Percentiles rank a stretch among this genome's conserved stretches.
phyloP scores from a whole-genome alignment of 2,797 vertebrate species.

The Cetoscarus ocellatus region DNA sequence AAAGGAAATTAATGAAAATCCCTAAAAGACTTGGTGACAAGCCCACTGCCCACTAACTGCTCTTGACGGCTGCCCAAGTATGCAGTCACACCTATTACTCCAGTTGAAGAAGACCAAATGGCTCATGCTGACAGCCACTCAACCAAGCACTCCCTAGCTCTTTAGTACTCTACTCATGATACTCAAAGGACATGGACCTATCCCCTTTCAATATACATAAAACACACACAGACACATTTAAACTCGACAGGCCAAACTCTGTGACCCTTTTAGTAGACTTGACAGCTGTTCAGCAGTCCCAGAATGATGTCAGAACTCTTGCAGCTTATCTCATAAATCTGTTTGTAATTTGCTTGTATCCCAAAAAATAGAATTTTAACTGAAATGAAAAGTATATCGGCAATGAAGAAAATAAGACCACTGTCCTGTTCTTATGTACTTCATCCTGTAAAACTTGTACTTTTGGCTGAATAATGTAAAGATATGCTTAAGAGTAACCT shows the following conservation, averaged over 20 bases:
- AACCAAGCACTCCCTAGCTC: neutral
- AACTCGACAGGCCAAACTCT: neutral
- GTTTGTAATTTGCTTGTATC: no score
- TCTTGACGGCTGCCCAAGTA: neutral
- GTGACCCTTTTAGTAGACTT: neutral
- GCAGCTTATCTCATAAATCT: neutral
- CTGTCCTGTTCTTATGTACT: no score
- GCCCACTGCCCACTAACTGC: neutral
- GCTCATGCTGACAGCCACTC: neutral
- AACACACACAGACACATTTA: neutral
- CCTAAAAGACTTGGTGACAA: neutral
- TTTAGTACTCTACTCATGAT: neutral
- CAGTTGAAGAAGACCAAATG: neutral
- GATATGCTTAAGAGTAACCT: no score
- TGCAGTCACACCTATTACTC: conserved; percentile 8
- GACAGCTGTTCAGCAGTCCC: conserved; percentile 1
- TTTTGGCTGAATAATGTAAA: no score
- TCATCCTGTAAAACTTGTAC: no score
- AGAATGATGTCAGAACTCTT: neutral
- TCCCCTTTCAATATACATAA: neutral
- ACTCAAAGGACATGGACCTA: neutral
- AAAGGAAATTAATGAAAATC: neutral
- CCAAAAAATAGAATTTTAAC: neutral
- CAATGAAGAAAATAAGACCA: neutral
- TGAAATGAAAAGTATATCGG: neutral